phyloP scores from a whole-genome alignment of 2,797 vertebrate genomes.

The Sebastes hubbsi region DNA sequence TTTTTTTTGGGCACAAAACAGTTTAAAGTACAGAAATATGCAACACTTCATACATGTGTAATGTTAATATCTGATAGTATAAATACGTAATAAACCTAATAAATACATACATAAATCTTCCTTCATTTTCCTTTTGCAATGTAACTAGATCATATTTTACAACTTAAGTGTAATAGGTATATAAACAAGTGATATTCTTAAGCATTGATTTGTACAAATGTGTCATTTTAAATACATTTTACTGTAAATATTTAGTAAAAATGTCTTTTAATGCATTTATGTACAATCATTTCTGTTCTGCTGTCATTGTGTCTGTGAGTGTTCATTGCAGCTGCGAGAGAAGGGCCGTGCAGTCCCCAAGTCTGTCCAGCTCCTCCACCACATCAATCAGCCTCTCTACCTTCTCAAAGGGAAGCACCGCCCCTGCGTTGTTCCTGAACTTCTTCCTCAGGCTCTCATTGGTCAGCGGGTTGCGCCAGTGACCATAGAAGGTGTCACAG shows the following conservation, averaged over 20 bases:
- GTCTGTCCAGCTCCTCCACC: conserved; percentile 83
- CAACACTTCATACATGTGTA: background rate
- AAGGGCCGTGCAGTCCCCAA: conserved; percentile 79
- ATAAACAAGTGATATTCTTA: background rate
- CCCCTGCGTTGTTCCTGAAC: conserved; percentile 84
- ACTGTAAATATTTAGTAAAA: background rate
- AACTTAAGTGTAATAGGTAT: background rate
- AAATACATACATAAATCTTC: background rate
- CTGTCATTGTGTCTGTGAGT: background rate
- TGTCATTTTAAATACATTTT: background rate
- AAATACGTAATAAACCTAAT: background rate
- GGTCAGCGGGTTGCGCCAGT: conserved; percentile 91
- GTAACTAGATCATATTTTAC: background rate
- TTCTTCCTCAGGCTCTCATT: conserved; percentile 87
- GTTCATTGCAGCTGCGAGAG: conserved; percentile 81
- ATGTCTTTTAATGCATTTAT: background rate
- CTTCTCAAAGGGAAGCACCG: conserved; percentile 79
- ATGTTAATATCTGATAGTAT: background rate
- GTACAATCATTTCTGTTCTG: background rate
- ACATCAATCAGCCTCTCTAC: conserved; percentile 81
- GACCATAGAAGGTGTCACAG: conserved; percentile 91
- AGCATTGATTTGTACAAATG: background rate
- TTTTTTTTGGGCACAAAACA: background rate
- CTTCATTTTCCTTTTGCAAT: background rate
- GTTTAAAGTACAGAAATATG: background rate